These are phyloP conservation scores for Willisornis vidua DNA, from an alignment of 2,113 vertebrate genomes.

Conservation along the genomic window DNA sequence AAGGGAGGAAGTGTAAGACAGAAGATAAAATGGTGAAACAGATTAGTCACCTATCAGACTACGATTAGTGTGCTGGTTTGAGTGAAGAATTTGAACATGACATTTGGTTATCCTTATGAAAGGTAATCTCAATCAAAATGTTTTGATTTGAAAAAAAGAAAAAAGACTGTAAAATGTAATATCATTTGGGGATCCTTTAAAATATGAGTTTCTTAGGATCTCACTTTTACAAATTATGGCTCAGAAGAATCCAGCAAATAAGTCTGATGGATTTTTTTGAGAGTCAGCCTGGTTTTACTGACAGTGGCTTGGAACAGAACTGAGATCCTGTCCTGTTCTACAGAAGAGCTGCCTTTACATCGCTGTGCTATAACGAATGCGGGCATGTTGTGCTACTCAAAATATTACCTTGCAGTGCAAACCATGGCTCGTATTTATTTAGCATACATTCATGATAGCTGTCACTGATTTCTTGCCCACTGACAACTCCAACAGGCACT, in stretches of 20 bases:
- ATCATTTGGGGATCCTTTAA: not conserved
- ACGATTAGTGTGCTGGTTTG: not conserved
- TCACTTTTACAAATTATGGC: not conserved
- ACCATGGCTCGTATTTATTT: not conserved
- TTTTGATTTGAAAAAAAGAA: not conserved
- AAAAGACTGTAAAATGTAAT: not conserved
- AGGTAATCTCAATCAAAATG: not conserved
- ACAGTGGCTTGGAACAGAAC: not conserved
- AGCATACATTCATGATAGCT: not conserved
- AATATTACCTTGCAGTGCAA: not conserved
- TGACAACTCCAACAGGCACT: not conserved
- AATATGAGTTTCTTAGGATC: not conserved
- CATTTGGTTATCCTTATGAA: not conserved
- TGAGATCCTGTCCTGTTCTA: not conserved
- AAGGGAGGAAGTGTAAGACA: not conserved
- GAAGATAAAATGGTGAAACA: not conserved
- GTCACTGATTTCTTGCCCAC: not conserved
- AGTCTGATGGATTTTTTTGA: not conserved
- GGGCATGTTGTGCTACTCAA: not conserved
- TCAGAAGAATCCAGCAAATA: not conserved
- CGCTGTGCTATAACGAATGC: not conserved
- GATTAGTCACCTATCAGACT: not conserved
- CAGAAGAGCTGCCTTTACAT: not conserved
- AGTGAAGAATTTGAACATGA: not conserved
- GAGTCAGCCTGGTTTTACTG: not conserved